Percentiles rank a stretch among this genome's conserved stretches.
Conservation (phyloP, 2,888 invertebrate genomes). For the Maniola hyperantus region DNA sequence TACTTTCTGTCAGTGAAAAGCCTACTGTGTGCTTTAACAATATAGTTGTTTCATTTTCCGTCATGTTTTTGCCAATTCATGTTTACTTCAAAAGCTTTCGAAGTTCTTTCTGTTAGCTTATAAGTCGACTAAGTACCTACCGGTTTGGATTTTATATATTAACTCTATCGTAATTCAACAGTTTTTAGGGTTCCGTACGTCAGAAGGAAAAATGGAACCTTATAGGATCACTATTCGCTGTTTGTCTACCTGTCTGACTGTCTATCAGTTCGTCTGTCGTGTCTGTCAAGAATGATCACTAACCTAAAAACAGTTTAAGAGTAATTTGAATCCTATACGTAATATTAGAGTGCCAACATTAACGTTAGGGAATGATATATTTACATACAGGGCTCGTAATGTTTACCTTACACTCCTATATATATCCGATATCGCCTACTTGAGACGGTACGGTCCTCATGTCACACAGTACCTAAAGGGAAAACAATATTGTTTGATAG, state of each 20-base stretch:
- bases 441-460: slow-evolving; percentile 24
- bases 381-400: slow-evolving; percentile 34
- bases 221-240: too few species aligned
- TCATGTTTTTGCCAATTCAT: background rate
- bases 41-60: background rate
- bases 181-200: too few species aligned
- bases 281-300: too few species aligned
- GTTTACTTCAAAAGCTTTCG: background rate
- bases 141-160: too few species aligned
- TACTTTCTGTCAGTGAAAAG: background rate
- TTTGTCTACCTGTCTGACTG: too few species aligned
- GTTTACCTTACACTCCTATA: slow-evolving; percentile 35
- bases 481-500: background rate
- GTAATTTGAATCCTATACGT: slow-evolving; percentile 9
- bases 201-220: too few species aligned
- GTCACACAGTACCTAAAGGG: slow-evolving; percentile 33
- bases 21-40: background rate
- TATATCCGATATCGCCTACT: slow-evolving; percentile 37
- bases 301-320: background rate
- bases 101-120: too few species aligned
- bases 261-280: too few species aligned
- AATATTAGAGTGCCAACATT: slow-evolving; percentile 23
- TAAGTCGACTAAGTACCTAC: too few species aligned
- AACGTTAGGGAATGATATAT: slow-evolving; percentile 38
- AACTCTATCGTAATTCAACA: too few species aligned